Evolutionary conservation across 2,113 vertebrate genomes (phyloP), one percentile per base, ranked within the genome.

Genomic region (Gambusia affinis): DNA sequence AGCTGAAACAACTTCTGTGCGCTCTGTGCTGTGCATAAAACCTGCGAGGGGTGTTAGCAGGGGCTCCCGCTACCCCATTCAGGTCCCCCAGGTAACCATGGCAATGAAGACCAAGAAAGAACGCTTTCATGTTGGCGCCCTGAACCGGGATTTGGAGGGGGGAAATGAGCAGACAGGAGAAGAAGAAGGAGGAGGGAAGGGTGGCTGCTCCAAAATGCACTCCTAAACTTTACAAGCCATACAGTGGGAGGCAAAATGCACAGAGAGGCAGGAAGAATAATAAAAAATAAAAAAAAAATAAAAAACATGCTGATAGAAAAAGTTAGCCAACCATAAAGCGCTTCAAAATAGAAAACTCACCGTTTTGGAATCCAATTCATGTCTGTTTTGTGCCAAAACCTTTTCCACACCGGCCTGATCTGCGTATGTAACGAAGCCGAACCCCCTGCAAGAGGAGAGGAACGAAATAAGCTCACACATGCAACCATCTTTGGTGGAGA

Each of bases 321-420:
- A 88, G 83, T 87, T 72, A 29, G 24, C 22, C 33, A 62, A 15
- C 17, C 70, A 68, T 67, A 67, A 79, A 73, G 63, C 64, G 72
- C 47, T 75, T 51, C 24, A 63, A 64, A 39, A 42, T 47, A 57
- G 75, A 47, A 12, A n/a, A 94, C 97, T 96, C 94, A 99, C 97
- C 93, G 97, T 99, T 95, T 98, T 98, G 84, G 97, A 99, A 93
- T 99, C 97, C 94, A 98, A 85, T 86, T 98, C 97, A 78, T 99
- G 97, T 91, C 97, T 95, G 92, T 97, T 96, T 88, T 99, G 97
- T 73, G 97, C 97, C 95, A 98, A 94, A 88, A 98, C 97, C 93
- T 98, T 97, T 90, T 98, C 97, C 93, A 98, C 97, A 11, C 97
- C 97, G 67, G 95, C 95, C 89, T 98, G 97, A 87, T 99, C 97